phyloP scores from a whole-genome alignment of 35 echinoderm and acorn worm species.

The Anneissia japonica region DNA sequence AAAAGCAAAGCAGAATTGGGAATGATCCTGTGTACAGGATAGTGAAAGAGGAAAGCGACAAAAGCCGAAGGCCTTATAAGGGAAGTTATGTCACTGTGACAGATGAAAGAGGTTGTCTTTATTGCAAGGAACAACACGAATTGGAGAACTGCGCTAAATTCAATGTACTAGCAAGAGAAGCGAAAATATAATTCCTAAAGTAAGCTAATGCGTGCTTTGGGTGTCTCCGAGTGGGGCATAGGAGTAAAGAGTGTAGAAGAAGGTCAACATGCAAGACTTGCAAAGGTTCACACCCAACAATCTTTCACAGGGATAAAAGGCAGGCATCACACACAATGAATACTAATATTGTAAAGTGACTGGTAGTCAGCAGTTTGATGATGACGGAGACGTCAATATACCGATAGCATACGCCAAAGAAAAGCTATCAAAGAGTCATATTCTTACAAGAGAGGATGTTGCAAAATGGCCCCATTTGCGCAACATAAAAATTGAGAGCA shows the following conservation, averaged over 20 bases:
- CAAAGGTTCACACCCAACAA: not conserved
- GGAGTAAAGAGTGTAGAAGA: not conserved
- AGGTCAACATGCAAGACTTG: not conserved
- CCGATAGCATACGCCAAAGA: not conserved
- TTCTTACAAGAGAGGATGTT: not conserved
- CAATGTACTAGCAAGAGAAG: not conserved
- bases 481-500: not conserved
- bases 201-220: not conserved
- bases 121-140: not conserved
- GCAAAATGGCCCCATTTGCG: not conserved
- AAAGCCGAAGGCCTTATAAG: not conserved
- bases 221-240: not conserved
- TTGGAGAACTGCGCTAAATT: not conserved
- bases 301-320: not conserved
- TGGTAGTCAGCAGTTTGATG: not conserved
- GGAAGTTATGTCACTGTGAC: too few relatives aligned
- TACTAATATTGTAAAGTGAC: not conserved
- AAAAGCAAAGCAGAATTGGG: not conserved
- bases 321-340: not conserved
- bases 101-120: not conserved
- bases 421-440: not conserved
- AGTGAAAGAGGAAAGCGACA: not conserved
- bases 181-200: not conserved
- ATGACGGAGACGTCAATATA: not conserved
- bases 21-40: slow-evolving; percentile 17